Conservation (phyloP, 2,888 invertebrate genomes). For the Hypolimnas misippus region DNA sequence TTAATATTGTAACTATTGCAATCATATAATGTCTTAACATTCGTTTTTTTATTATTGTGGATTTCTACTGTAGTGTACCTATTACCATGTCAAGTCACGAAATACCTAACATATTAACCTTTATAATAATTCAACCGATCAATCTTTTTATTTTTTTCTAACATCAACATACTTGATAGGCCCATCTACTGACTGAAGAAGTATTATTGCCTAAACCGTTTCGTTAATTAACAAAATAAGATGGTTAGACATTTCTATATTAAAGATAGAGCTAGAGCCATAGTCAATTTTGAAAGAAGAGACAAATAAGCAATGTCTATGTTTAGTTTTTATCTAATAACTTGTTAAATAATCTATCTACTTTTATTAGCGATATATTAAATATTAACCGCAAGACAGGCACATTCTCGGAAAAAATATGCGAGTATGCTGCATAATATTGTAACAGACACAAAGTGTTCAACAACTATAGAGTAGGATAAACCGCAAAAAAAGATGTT, state of each 20-base stretch:
- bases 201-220: too few relatives aligned
- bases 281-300: too few relatives aligned
- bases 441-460: neutral
- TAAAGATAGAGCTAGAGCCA: too few relatives aligned
- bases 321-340: too few relatives aligned
- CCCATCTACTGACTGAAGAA: too few relatives aligned
- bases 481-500: conserved; percentile 23
- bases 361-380: too few relatives aligned
- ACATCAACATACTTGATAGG: neutral
- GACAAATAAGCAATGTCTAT: too few relatives aligned
- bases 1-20: neutral
- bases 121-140: neutral
- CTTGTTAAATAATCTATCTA: too few relatives aligned
- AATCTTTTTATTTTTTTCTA: neutral
- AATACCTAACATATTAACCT: too few relatives aligned
- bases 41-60: neutral
- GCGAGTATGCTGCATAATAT: neutral
- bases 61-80: neutral
- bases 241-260: too few relatives aligned
- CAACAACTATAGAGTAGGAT: conserved; percentile 12
- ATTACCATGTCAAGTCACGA: neutral
- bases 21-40: neutral
- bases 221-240: too few relatives aligned
- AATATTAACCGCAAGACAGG: neutral
- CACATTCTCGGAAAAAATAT: too few relatives aligned